Evolutionary conservation across 2,888 invertebrate species (phyloP), one percentile per base, ranked within the genome.

Genomic region (Drosophila neonasuta): DNA sequence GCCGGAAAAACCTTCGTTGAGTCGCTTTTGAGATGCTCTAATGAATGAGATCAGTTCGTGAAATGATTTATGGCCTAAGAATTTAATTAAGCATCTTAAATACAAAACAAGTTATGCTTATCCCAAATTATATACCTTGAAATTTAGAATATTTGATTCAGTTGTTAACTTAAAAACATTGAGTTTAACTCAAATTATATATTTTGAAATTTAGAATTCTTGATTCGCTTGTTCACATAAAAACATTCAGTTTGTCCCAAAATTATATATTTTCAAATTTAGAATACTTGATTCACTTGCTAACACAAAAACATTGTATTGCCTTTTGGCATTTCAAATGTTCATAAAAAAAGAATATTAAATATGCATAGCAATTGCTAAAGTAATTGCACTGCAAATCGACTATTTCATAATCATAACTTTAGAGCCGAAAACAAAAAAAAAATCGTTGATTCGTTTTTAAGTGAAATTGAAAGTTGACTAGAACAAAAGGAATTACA

Each of bases 311-410:
- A 17, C 17, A 24, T 24, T 24, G 17, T 17, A 15, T 20, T 52
- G 32, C n/a, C 1, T 41, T 7, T 45, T 20, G 8, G 32, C 58
- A 51, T 56, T 42, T 51, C 34, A 52, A 75, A 75, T 61, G 42
- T 7, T 46, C 58, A 44, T 71, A 44, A 34, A 67, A 71, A 61
- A 56, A 17, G 20, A 60, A 61, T 17, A 17, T 44, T 32, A 20
- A 63, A 36, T 55, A 42, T 8, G 29, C 50, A 34, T 36, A 5
- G 24, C 11, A 60, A 13, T 59, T 30, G n/a, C 13, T 24, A 11
- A 44, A n/a, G n/a, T n/a, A 46, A 30, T 32, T 10, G 7, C 11
- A 17, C 29, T 5, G 13, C 7, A 8, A 13, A 15, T 6, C 11
- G 7, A 39, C 10, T 34, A 44, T 41, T 30, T 17, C 9, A 11